Evolutionary conservation across 2,888 invertebrate species (phyloP).

Genomic region (Xylocampa areola): DNA sequence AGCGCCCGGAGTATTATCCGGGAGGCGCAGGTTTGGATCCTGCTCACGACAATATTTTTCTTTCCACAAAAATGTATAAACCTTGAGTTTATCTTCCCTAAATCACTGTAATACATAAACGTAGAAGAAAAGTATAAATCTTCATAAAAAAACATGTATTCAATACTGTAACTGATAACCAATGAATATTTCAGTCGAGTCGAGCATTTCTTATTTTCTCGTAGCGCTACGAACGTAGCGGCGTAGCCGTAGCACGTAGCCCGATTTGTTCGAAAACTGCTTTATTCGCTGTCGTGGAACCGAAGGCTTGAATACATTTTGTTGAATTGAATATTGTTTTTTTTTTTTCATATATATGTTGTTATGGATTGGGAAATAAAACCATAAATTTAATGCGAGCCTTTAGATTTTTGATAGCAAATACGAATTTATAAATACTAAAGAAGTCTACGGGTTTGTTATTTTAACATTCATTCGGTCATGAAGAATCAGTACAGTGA

Average conservation of each 20-base stretch:
- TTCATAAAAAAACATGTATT: conserved; percentile 40
- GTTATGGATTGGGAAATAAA: no score
- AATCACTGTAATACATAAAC: neutral
- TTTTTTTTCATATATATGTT: conserved; percentile 4
- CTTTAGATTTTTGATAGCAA: no score
- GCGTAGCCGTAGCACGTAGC: conserved; percentile 53
- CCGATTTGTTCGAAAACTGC: conserved; percentile 42
- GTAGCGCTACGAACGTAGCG: conserved; percentile 48
- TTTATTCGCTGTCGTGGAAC: conserved; percentile 19
- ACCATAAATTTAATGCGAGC: no score
- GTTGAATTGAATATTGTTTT: conserved; percentile 26
- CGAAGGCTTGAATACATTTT: conserved; percentile 26
- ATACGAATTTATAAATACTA: no score
- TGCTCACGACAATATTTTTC: no score
- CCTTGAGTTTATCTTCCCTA: no score
- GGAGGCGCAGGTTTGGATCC: no score
- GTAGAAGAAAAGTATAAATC: conserved; percentile 23
- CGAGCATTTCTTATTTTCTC: conserved; percentile 16
- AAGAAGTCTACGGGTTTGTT: no score
- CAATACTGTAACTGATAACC: conserved; percentile 38
- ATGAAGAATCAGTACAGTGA: no score
- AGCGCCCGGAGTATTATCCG: no score
- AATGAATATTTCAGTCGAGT: conserved; percentile 48
- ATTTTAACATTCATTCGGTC: no score
- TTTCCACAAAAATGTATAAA: no score